Base-by-base conservation (phyloP, 2,888 invertebrate species). In the Andricus curvator region DNA sequence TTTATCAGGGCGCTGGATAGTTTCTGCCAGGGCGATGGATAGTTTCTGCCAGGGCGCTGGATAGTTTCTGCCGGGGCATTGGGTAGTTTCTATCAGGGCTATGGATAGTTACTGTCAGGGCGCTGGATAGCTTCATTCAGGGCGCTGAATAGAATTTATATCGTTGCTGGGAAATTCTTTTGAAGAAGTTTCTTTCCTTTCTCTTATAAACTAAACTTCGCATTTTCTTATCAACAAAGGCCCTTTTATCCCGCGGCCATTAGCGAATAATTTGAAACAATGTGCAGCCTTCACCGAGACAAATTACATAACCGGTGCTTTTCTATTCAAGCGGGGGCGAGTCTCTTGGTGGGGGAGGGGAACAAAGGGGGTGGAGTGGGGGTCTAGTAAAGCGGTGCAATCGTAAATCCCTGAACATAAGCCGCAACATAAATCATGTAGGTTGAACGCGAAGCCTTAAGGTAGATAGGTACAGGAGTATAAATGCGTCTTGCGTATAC, bases 341-440 rank as follows among this genome's bases (percentile, higher is more conserved):
- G 13, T 13, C 17, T 17, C 25, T 25, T 41, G 41, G 5, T 41
- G 66, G 29, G 20, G 65, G 41, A 1, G 33, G n/a, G 29, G 29
- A 68, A 68, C 2, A 17, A 17, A 25, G 68, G 17, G 51, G 25
- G 20, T 9, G 66, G 20, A 22, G 48, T 20, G 51, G 68, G 33
- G 22, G 41, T 44, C 13, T 64, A 51, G 65, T 65, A 66, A 25
- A 76, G 66, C 68, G 66, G 13, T 66, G 62, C 66, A 76, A 81
- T 81, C 81, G 78, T 81, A 81, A 81, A 81, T 81, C 78, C 78
- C 67, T 56, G 65, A 74, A 77, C 81, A 81, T 51, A 80, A 80
- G 81, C 62, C 51, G 67, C 79, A 65, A 67, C 78, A 80, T 84
- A 84, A 84, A 84, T 84, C 83, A 84, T 78, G 77, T 29, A 56